A percentile compares a stretch with the other conserved stretches of the same genome.
These are phyloP conservation scores for Oeneis ivallda DNA, from an alignment of 2,888 invertebrate genomes.

Conservation along the genomic window DNA sequence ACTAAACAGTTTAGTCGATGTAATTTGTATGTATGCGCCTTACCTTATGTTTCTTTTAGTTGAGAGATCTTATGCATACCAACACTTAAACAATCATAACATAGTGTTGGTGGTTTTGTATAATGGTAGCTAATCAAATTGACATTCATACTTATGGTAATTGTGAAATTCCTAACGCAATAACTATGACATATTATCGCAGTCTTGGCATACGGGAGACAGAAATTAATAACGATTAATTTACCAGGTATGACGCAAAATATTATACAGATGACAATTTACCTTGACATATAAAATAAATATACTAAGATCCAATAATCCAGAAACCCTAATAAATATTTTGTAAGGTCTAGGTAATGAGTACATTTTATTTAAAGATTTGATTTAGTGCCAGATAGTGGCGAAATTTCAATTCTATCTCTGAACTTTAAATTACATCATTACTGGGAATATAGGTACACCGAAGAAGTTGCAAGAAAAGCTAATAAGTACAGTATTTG, in stretches of 20 bases:
- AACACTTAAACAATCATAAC: neutral
- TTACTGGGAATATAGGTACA: too few species aligned
- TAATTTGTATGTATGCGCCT: too few species aligned
- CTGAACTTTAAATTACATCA: too few species aligned
- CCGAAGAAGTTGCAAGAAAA: too few species aligned
- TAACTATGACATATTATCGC: neutral
- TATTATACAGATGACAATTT: slow-evolving; percentile 25
- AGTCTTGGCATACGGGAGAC: slow-evolving; percentile 30
- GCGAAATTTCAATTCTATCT: neutral
- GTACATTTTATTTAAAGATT: slow-evolving; percentile 1
- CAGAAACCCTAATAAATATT: slow-evolving; percentile 4
- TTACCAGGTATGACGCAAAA: slow-evolving; percentile 23
- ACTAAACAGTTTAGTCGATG: too few species aligned
- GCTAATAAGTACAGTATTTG: too few species aligned
- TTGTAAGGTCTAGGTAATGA: slow-evolving; percentile 2
- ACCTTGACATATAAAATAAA: slow-evolving; percentile 30
- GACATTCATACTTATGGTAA: neutral
- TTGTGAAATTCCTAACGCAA: slow-evolving; percentile 8
- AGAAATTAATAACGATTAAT: slow-evolving; percentile 32
- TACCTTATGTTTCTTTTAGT: too few species aligned
- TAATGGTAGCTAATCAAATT: neutral
- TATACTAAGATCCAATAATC: slow-evolving; percentile 7
- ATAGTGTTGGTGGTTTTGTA: neutral
- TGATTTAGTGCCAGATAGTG: slow-evolving; percentile 10
- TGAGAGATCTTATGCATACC: neutral